phyloP scores from a whole-genome alignment of 2,888 invertebrate species.

The Petrolisthes manimaculis region DNA sequence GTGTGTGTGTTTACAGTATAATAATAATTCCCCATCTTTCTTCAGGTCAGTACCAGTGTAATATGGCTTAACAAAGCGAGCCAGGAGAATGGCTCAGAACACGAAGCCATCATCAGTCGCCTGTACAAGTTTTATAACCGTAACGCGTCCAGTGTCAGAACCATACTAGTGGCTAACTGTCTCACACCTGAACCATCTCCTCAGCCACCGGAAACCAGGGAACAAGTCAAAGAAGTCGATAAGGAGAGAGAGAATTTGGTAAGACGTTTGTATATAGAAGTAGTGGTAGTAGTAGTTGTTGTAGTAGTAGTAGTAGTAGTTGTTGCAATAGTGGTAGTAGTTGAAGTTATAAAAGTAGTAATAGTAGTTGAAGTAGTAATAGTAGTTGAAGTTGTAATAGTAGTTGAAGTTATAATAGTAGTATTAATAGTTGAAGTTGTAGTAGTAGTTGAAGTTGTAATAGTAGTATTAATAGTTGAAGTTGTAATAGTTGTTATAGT shows the following conservation, averaged over 20 bases:
- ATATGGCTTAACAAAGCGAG: slow-evolving; percentile 86
- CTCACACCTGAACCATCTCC: slow-evolving; percentile 69
- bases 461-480: neutral
- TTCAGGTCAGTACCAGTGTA: slow-evolving; percentile 79
- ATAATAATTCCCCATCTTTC: neutral
- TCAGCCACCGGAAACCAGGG: neutral
- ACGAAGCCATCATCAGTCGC: slow-evolving; percentile 82
- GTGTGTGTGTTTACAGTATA: too few relatives aligned
- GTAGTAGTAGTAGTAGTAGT: neutral
- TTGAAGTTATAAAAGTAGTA: neutral
- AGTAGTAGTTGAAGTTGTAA: too few relatives aligned
- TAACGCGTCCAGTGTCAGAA: slow-evolving; percentile 83
- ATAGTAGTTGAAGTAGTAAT: too few relatives aligned
- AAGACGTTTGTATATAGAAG: neutral
- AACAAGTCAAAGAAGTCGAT: neutral
- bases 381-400: too few relatives aligned
- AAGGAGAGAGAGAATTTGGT: slow-evolving; percentile 33
- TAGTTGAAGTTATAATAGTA: too few relatives aligned
- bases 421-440: neutral
- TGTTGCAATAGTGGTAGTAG: too few relatives aligned
- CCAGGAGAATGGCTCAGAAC: slow-evolving; percentile 83
- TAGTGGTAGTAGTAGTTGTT: too few relatives aligned
- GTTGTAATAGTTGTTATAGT: neutral
- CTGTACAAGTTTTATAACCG: slow-evolving; percentile 78
- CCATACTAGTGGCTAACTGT: slow-evolving; percentile 83